These are phyloP conservation scores for Cataglyphis hispanica DNA, from an alignment of 1,140 invertebrate genomes.

Conservation along the genomic window DNA sequence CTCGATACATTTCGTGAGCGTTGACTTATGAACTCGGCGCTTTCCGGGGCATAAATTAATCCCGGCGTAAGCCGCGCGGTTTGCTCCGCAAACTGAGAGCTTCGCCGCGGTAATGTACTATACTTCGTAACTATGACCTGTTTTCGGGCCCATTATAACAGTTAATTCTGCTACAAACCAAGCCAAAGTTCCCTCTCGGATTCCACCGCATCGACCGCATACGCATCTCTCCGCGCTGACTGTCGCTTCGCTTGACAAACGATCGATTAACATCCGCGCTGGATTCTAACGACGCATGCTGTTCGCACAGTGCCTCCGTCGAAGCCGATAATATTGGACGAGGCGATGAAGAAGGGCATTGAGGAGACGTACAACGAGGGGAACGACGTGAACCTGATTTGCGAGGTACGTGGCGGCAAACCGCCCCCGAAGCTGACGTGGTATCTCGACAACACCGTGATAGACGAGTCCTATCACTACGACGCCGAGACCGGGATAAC, in stretches of 20 bases:
- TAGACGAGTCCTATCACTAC: conserved; percentile 93
- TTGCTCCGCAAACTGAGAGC: conserved; percentile 52
- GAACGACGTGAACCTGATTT: conserved; percentile 87
- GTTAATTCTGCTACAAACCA: conserved; percentile 52
- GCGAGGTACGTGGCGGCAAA: conserved; percentile 89
- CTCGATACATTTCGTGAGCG: conserved; percentile 37
- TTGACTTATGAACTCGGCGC: conserved; percentile 44
- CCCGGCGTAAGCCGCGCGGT: conserved; percentile 41
- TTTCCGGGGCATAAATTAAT: conserved; percentile 55
- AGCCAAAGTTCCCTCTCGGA: conserved; percentile 31
- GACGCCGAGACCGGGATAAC: conserved; percentile 89
- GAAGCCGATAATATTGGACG: conserved; percentile 87
- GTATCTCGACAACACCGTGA: conserved; percentile 93
- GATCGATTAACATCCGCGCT: conserved; percentile 66
- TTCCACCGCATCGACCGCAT: conserved; percentile 27
- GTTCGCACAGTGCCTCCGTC: conserved; percentile 84
- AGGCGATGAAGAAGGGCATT: conserved; percentile 82
- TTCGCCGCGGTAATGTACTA: conserved; percentile 32
- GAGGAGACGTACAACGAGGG: conserved; percentile 88
- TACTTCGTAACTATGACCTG: conserved; percentile 55
- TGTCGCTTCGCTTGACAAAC: conserved; percentile 53
- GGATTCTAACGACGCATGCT: conserved; percentile 66
- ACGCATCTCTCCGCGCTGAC: conserved; percentile 26
- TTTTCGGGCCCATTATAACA: conserved; percentile 53
- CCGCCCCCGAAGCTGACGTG: conserved; percentile 93